Evolutionary conservation across 92 coral and sea anemone species (phyloP).

Genomic region (Anthopleura xanthogrammica): DNA sequence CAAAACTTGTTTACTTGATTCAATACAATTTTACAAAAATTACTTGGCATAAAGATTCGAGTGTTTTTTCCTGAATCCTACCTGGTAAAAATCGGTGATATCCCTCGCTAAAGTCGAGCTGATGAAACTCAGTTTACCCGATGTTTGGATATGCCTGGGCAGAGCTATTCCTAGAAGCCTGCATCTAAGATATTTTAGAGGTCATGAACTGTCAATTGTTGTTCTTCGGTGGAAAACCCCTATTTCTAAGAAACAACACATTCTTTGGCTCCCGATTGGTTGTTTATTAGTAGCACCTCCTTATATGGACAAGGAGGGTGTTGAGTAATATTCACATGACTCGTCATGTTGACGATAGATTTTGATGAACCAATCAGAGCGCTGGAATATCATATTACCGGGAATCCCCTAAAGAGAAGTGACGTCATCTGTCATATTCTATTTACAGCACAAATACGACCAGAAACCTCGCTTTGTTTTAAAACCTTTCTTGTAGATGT

Average conservation of each 20-base stretch:
- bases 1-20: not conserved
- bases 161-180: constrained; percentile 29
- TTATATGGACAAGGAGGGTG: constrained; percentile 19
- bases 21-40: not conserved
- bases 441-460: constrained; percentile 14
- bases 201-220: constrained; percentile 13
- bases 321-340: constrained; percentile 20
- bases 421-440: constrained; percentile 26
- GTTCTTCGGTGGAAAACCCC: constrained; percentile 56
- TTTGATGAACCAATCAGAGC: constrained; percentile 45
- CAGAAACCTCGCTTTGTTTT: not conserved
- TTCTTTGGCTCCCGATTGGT: constrained; percentile 49
- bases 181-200: not conserved
- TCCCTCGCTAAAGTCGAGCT: constrained; percentile 9
- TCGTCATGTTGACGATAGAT: not conserved
- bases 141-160: constrained; percentile 29
- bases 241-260: constrained; percentile 35
- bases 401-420: constrained; percentile 45
- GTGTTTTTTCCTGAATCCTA: not conserved
- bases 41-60: not conserved
- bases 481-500: not conserved
- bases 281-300: constrained; percentile 12
- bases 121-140: constrained; percentile 4
- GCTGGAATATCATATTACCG: constrained; percentile 32
- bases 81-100: not conserved